Evolutionary conservation across 2,113 vertebrate genomes (phyloP).

Genomic region (Riparia riparia): DNA sequence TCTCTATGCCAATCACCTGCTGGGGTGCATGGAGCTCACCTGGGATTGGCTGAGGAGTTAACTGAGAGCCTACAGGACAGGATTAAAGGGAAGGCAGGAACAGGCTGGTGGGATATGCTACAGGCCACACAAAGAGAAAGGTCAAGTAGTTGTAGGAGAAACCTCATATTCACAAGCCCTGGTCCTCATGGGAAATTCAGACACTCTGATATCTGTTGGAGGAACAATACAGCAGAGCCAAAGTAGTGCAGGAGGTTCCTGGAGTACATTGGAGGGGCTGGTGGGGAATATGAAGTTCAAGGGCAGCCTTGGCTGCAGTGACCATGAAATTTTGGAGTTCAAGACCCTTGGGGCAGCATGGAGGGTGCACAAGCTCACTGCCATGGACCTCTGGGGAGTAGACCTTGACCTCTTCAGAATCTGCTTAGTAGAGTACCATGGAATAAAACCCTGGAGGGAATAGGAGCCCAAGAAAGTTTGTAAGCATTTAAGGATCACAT

Average conservation of each 20-base stretch:
- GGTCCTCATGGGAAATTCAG: neutral
- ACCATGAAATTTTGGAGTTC: neutral
- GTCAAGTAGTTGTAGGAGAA: neutral
- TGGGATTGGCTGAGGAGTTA: neutral
- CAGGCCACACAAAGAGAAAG: neutral
- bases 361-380: neutral
- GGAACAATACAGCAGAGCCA: neutral
- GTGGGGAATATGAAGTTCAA: neutral
- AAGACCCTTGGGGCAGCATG: neutral
- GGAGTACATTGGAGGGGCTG: neutral
- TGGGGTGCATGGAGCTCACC: neutral
- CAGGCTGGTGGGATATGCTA: neutral
- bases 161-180: neutral
- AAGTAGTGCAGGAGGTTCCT: neutral
- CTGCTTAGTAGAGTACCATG: neutral
- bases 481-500: neutral
- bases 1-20: neutral
- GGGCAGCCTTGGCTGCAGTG: neutral
- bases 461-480: fast-evolving
- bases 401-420: neutral
- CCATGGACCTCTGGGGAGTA: neutral
- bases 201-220: neutral
- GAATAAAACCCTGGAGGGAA: neutral
- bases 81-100: neutral
- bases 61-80: neutral